Percentiles rank a stretch among this genome's conserved stretches.
Conservation (phyloP, 1,140 invertebrate species). For the Platyura marginata region DNA sequence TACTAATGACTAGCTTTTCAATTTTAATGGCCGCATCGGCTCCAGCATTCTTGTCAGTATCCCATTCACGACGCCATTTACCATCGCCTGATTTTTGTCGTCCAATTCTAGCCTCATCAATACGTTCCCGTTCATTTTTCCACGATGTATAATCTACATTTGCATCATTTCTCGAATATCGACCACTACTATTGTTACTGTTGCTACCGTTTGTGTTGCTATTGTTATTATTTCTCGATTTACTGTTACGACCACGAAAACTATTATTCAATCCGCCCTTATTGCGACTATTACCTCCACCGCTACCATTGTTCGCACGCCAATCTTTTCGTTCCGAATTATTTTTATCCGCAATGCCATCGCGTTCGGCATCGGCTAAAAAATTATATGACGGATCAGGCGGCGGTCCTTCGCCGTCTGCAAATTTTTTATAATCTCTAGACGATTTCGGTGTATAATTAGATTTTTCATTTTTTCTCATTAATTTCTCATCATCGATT, state of each 20-base stretch:
- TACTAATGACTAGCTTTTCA: neutral
- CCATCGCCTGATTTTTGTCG: slow-evolving; percentile 28
- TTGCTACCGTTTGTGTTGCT: slow-evolving; percentile 13
- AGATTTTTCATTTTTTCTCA: neutral
- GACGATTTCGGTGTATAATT: neutral
- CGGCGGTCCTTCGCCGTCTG: slow-evolving; percentile 25
- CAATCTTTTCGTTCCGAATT: slow-evolving; percentile 11
- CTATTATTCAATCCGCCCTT: slow-evolving; percentile 12
- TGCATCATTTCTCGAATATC: neutral
- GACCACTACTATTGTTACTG: slow-evolving; percentile 10
- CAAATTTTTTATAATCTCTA: slow-evolving; percentile 5
- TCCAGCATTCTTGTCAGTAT: slow-evolving; percentile 22
- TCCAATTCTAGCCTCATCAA: slow-evolving; percentile 28
- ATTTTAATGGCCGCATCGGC: neutral
- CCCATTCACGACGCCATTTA: slow-evolving; percentile 30
- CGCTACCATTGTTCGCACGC: slow-evolving; percentile 9
- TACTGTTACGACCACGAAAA: slow-evolving; percentile 10
- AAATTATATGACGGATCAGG: slow-evolving; percentile 31
- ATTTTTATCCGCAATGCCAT: neutral
- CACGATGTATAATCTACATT: slow-evolving; percentile 24
- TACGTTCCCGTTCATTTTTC: slow-evolving; percentile 27
- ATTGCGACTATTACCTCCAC: slow-evolving; percentile 15
- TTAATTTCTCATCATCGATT: slow-evolving; percentile 1
- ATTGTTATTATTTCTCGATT: slow-evolving; percentile 14
- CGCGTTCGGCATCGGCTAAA: slow-evolving; percentile 26